Base-by-base conservation (phyloP, 2,888 invertebrate genomes). In the Ennomos quercinarius region DNA sequence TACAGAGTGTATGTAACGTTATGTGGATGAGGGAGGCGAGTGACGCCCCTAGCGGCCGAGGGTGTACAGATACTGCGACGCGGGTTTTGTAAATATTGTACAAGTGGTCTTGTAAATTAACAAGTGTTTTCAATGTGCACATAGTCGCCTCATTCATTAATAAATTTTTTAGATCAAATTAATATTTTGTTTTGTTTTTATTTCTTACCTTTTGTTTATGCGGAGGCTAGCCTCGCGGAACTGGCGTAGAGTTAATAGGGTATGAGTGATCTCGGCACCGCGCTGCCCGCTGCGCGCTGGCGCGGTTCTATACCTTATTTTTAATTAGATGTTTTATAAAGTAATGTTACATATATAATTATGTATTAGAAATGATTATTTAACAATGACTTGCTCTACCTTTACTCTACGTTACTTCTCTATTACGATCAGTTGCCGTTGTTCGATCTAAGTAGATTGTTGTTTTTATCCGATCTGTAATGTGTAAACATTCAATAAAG, bases 81-180 rank as follows among this genome's bases (percentile, higher is more conserved):
- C 79, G 81, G 83, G 81, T 77, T 78, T 74, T 92, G 92, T 92
- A 91, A 84, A 91, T 91, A 91, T 77, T 88, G 88, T 89, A 88
- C 84, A 87, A 85, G 86, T 84, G 82, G 81, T 87, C 81, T 79
- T 91, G 88, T 91, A 89, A 86, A 84, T 85, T 87, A 89, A 86
- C 88, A 87, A 88, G 87, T 90, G 89, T 89, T 91, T 91, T 90
- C 87, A 86, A 89, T 91, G 92, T 93, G 91, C 92, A 93, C 91
- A 92, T 93, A 92, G 92, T 92, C 91, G 91, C 90, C 89, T 91
- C 91, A 87, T 91, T 91, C 89, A 91, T 89, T 89, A 91, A 91
- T 90, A 92, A 89, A 91, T 88, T 91, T 91, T 91, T 89, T 93
- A 91, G 93, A 92, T 88, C 89, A 89, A 61, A 89, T 85, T 79